A percentile compares a stretch with the other conserved stretches of the same genome.
Conservation (phyloP, 2,888 invertebrate genomes). For the Tetranychus piercei region DNA sequence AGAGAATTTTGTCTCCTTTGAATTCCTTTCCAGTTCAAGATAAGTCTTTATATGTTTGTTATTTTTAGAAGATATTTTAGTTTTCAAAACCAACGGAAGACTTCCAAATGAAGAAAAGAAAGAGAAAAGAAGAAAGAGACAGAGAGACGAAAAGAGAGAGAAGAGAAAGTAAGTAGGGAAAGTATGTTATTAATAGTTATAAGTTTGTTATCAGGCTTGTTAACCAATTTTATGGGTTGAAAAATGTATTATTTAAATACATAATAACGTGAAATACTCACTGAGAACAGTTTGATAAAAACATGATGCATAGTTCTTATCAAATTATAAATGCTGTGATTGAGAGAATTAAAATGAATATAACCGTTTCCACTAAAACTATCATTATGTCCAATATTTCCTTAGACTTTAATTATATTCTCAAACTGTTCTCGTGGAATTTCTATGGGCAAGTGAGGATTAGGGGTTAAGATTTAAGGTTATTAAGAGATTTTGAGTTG, state of each 20-base stretch:
- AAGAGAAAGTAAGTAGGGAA: not conserved
- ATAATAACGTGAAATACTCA: not conserved
- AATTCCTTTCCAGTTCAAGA: not conserved
- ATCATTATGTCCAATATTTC: no score
- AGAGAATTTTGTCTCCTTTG: no score
- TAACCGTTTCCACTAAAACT: no score
- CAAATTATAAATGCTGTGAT: slow-evolving; percentile 8
- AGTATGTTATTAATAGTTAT: not conserved
- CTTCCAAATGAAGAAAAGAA: not conserved
- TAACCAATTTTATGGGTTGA: not conserved
- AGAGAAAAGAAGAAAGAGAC: not conserved
- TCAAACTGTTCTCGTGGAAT: not conserved
- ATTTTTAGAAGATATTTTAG: not conserved
- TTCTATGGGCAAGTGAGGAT: not conserved
- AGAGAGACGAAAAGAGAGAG: not conserved
- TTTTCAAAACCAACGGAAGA: not conserved
- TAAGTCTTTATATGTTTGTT: not conserved
- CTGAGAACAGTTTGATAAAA: not conserved
- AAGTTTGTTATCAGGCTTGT: not conserved
- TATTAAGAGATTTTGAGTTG: not conserved
- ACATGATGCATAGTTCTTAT: not conserved
- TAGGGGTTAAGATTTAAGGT: not conserved
- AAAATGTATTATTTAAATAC: no score
- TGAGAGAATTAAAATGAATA: not conserved
- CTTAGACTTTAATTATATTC: not conserved